Conservation (phyloP, 35 echinoderm and acorn worm genomes). For the Ophiothrix spiculata region DNA sequence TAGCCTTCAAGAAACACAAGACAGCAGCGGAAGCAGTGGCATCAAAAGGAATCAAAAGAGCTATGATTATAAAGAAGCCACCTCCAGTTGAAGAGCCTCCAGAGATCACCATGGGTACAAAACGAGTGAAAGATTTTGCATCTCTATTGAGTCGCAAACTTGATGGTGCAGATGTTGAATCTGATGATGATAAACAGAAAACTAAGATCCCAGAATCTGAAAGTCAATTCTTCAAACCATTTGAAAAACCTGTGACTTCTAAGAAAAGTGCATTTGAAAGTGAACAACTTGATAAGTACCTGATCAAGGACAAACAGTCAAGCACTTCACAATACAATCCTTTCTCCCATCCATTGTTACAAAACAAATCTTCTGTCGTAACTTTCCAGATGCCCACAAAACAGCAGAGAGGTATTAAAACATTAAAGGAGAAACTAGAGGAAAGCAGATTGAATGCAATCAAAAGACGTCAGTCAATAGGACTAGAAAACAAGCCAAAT, state of each 20-base stretch:
- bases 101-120: not conserved
- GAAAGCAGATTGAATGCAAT: not conserved
- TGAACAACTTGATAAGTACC: conserved; percentile 62
- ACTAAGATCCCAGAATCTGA: conserved; percentile 44
- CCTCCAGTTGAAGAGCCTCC: not conserved
- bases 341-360: conserved; percentile 16
- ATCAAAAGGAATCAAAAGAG: not conserved
- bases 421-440: conserved; percentile 43
- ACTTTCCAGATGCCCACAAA: conserved; percentile 59
- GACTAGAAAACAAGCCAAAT: not conserved
- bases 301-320: conserved; percentile 19
- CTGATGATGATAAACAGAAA: not conserved
- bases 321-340: not conserved
- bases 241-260: conserved; percentile 67
- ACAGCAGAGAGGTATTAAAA: conserved; percentile 41
- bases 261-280: conserved; percentile 85
- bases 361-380: conserved; percentile 27
- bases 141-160: not conserved
- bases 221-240: conserved; percentile 64
- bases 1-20: not conserved
- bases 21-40: not conserved
- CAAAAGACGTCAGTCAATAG: conserved; percentile 3
- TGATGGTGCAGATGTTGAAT: not conserved
- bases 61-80: not conserved
- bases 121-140: not conserved